Conservation (phyloP, 2,888 invertebrate species). For the Cylloceria caligata region DNA sequence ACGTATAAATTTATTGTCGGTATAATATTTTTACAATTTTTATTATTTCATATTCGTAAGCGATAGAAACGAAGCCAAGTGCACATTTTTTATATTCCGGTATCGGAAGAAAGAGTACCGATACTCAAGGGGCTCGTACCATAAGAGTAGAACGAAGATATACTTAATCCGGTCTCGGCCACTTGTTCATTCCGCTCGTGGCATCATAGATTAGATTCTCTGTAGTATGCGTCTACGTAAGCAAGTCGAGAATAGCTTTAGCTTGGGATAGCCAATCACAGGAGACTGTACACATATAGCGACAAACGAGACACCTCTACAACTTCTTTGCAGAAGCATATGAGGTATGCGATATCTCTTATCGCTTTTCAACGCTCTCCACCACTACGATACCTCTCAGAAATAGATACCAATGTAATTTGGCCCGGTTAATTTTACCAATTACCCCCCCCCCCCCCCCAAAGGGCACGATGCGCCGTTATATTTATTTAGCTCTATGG, state of each 20-base stretch:
- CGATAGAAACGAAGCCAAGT: too few relatives aligned
- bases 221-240: constrained; percentile 8
- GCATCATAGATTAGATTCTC: constrained; percentile 17
- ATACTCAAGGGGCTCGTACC: background rate
- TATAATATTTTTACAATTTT: too few relatives aligned
- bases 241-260: constrained; percentile 25
- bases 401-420: background rate
- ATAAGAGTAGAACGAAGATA: background rate
- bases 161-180: background rate
- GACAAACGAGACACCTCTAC: background rate
- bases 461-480: too few relatives aligned
- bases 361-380: background rate
- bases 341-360: background rate
- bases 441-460: too few relatives aligned
- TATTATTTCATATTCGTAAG: too few relatives aligned
- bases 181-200: constrained; percentile 20
- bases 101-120: background rate
- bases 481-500: too few relatives aligned
- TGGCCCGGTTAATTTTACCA: background rate
- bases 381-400: background rate
- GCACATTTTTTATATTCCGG: too few relatives aligned
- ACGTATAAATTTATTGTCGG: too few relatives aligned
- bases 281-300: background rate
- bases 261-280: constrained; percentile 1
- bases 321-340: background rate